Evolutionary conservation across 2,888 invertebrate genomes (phyloP), one percentile per base, ranked within the genome.

Genomic region (Brachynemurus nebulosus): DNA sequence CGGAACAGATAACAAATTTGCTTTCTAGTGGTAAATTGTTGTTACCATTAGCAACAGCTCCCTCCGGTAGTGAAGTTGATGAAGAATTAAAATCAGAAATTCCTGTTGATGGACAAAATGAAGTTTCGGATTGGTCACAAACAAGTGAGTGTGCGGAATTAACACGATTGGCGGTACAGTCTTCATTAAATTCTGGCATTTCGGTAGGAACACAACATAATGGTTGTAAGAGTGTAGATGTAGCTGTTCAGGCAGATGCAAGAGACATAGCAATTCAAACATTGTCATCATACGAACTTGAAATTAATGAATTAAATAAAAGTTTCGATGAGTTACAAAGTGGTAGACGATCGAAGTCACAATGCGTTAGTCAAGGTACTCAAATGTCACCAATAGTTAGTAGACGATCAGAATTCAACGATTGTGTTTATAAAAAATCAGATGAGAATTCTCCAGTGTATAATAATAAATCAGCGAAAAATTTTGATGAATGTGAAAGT

Each of bases 171-270:
- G 58, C 40, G 50, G 57, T 55, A 20, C 64, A 64, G 40, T 70
- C 59, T 46, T 67, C 67, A 1, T 61, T 64, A 40, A 60, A 60
- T 47, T 72, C 71, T 1, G 68, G 64, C 2, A 55, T 63, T 21
- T 70, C 70, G 1, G 63, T 61, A 1, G 65, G 66, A 14, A 67
- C 65, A 50, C 62, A 63, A 6, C 60, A 63, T 53, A 51, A 40
- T 17, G 4, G 49, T 45, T 27, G 49, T 46, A 11, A 42, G 41
- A 18, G 47, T 37, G 71, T 68, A 42, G 72, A 73, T 51, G 71
- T 73, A 7, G 73, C 71, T 7, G 71, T 72, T n/a, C 73, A 73
- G 54, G 69, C 72, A 1, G 71, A 71, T 55, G 68, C 70, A 2
- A 67, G 66, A 46, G 72, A 73, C 52, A 68, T 72, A 38, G 65